A percentile compares a stretch with the other conserved stretches of the same genome.
Conservation (phyloP, 2,113 vertebrate genomes). For the Morphnarchus princeps region DNA sequence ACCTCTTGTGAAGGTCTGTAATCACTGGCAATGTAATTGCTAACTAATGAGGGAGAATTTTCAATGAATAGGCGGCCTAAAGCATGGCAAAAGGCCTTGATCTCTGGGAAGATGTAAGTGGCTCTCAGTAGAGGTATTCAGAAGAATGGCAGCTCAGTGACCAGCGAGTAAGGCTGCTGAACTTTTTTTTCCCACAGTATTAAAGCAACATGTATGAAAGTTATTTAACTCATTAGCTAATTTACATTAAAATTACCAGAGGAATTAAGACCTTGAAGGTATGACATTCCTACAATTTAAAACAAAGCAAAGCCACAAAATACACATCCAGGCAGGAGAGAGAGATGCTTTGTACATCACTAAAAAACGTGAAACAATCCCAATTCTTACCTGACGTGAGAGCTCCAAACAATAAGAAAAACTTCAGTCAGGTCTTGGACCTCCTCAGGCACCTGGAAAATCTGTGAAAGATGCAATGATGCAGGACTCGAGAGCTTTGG, state of each 20-base stretch:
- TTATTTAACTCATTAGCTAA: background rate
- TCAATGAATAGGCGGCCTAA: background rate
- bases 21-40: background rate
- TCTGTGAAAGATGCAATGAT: background rate
- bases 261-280: background rate
- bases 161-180: background rate
- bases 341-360: background rate
- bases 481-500: background rate
- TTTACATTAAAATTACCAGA: background rate
- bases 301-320: background rate
- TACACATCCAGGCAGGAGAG: background rate
- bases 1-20: background rate
- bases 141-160: background rate
- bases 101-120: background rate
- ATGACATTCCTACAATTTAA: background rate
- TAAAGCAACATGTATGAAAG: background rate
- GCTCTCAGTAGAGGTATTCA: background rate
- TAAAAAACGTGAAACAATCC: background rate
- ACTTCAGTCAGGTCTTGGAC: background rate
- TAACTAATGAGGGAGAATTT: background rate
- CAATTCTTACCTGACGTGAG: background rate
- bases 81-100: background rate
- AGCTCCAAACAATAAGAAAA: background rate
- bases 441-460: background rate
- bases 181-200: background rate